Conservation (phyloP, 1,140 invertebrate species). For the Maconellicoccus hirsutus region DNA sequence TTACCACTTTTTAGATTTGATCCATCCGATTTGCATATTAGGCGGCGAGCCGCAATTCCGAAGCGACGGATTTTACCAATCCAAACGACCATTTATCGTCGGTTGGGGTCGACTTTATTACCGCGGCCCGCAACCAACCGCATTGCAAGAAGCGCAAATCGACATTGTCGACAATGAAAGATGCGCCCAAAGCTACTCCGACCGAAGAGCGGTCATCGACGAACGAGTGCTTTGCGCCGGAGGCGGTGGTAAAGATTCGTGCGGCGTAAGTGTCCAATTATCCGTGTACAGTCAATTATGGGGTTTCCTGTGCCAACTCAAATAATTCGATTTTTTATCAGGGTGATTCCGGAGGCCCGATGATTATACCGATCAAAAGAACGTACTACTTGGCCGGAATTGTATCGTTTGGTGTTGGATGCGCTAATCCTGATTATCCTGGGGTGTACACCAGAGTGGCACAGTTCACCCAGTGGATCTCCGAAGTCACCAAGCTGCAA, state of each 20-base stretch:
- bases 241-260: too few relatives aligned
- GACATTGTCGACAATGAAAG: constrained; percentile 48
- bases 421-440: constrained; percentile 54
- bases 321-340: too few relatives aligned
- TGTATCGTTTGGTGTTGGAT: constrained; percentile 63
- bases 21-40: constrained; percentile 33
- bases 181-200: too few relatives aligned
- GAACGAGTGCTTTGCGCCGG: constrained; percentile 56
- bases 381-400: constrained; percentile 40
- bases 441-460: constrained; percentile 61
- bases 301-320: too few relatives aligned
- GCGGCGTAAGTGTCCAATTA: too few relatives aligned
- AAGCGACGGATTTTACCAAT: too few relatives aligned
- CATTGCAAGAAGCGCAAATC: constrained; percentile 54
- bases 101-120: too few relatives aligned
- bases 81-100: too few relatives aligned
- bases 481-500: constrained; percentile 18
- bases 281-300: too few relatives aligned
- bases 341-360: constrained; percentile 75
- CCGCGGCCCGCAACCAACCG: constrained; percentile 51
- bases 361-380: constrained; percentile 46
- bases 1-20: constrained; percentile 38
- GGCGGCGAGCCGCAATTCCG: constrained; percentile 41
- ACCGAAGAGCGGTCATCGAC: too few relatives aligned
- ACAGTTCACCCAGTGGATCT: constrained; percentile 54